Percentiles rank a stretch among this genome's conserved stretches.
phyloP scores from a whole-genome alignment of 2,113 vertebrate species.

The Daphoenositta chrysoptera region DNA sequence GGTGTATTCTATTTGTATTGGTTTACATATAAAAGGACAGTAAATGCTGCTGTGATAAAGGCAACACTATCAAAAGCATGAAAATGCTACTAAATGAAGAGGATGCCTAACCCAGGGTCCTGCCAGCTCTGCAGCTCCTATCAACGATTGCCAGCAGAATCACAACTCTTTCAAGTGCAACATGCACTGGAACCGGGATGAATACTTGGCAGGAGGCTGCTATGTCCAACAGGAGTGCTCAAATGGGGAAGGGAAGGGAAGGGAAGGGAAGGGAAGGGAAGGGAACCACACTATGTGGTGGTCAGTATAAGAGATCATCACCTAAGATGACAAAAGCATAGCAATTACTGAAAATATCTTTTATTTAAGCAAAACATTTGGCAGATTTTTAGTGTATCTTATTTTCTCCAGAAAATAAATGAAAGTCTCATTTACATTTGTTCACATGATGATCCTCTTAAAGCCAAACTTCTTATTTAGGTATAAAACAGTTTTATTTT shows the following conservation, averaged over 20 bases:
- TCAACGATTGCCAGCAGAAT: not conserved
- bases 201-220: not conserved
- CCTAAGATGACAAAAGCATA: not conserved
- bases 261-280: rapidly evolving
- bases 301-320: not conserved
- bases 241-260: not conserved
- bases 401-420: not conserved
- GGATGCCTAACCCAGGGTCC: not conserved
- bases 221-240: not conserved
- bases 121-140: not conserved
- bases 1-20: not conserved
- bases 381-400: not conserved
- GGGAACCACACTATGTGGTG: not conserved
- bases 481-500: not conserved
- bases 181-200: not conserved
- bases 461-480: not conserved
- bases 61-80: not conserved
- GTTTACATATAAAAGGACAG: not conserved
- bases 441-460: not conserved
- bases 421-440: not conserved
- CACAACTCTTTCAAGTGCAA: not conserved
- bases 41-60: not conserved
- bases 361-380: not conserved
- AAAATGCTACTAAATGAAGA: not conserved
- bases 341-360: not conserved